phyloP scores from a whole-genome alignment of 1,140 invertebrate genomes.

The Zelostemma sp. region DNA sequence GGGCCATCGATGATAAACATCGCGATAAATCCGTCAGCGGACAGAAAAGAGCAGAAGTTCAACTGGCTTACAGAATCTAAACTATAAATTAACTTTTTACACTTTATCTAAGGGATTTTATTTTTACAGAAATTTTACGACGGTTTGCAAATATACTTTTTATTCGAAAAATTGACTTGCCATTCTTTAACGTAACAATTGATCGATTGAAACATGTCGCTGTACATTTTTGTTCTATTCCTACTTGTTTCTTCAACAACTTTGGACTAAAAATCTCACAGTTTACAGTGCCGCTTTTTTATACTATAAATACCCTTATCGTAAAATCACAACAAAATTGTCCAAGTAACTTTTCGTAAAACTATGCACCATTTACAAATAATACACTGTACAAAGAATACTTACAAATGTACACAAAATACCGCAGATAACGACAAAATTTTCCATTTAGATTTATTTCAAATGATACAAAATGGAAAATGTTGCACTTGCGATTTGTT shows the following conservation, averaged over 20 bases:
- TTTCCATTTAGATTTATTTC: too few species aligned
- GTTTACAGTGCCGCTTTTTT: neutral
- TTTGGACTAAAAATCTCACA: slow-evolving; percentile 1
- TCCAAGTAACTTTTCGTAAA: neutral
- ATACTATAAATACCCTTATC: neutral
- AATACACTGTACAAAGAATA: neutral
- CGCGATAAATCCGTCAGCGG: slow-evolving; percentile 87
- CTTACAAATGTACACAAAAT: neutral
- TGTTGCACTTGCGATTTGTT: too few species aligned
- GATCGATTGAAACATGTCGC: neutral
- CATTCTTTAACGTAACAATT: neutral
- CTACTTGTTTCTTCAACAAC: neutral
- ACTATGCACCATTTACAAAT: neutral
- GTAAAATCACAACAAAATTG: neutral
- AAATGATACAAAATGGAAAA: too few species aligned
- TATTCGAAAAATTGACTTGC: neutral
- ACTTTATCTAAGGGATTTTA: neutral
- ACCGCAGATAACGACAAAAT: neutral
- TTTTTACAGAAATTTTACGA: neutral
- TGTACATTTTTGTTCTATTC: neutral
- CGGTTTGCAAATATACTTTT: neutral
- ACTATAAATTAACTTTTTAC: slow-evolving; percentile 10
- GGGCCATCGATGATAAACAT: slow-evolving; percentile 91
- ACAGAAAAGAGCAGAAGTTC: slow-evolving; percentile 91
- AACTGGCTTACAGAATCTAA: slow-evolving; percentile 94